Evolutionary conservation across 2,797 vertebrate species (phyloP).

Genomic region (Mormyrops boulengeri): DNA sequence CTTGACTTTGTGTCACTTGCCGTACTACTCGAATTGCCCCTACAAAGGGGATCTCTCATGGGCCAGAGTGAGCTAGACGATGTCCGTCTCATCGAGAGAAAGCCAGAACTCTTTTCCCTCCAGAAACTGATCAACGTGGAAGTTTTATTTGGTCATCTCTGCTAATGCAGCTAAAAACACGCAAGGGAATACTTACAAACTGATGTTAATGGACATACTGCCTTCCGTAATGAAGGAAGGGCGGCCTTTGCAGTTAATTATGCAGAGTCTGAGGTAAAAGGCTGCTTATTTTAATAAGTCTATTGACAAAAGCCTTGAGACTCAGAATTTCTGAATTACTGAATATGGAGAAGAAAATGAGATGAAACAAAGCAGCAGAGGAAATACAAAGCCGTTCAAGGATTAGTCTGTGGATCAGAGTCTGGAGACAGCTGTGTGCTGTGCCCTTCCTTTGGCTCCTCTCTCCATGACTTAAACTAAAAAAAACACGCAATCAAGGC

Average conservation of each 20-base stretch:
- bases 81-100: background rate
- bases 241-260: background rate
- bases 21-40: background rate
- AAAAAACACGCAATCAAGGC: background rate
- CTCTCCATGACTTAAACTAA: background rate
- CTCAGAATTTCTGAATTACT: slow-evolving; percentile 3
- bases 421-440: background rate
- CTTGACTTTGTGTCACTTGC: background rate
- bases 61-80: background rate
- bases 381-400: background rate
- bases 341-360: background rate
- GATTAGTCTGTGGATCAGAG: background rate
- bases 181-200: background rate
- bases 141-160: background rate
- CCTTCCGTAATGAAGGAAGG: background rate
- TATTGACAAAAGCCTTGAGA: background rate
- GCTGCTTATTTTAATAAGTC: background rate
- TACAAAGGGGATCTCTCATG: background rate
- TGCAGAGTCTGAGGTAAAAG: background rate
- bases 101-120: background rate
- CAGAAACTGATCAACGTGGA: background rate
- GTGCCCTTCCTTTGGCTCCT: background rate
- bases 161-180: background rate
- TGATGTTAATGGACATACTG: background rate
- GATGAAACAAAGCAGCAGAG: background rate